Conservation (phyloP, 2,113 vertebrate genomes). For the Crypturellus undulatus region DNA sequence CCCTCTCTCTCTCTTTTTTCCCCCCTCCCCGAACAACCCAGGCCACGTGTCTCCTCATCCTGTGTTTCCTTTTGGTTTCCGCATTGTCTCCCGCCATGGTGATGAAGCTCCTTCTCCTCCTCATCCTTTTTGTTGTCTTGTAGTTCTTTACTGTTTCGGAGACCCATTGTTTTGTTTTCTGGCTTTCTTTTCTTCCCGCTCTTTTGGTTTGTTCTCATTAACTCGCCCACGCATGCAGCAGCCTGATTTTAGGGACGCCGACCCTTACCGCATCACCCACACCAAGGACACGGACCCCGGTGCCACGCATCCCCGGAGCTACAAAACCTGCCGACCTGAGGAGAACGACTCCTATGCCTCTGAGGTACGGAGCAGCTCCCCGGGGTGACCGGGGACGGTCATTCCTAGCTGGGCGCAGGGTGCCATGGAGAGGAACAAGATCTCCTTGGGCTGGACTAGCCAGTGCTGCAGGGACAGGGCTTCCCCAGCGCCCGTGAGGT, state of each 20-base stretch:
- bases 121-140: slow-evolving; percentile 93
- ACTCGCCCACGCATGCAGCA: slow-evolving; percentile 94
- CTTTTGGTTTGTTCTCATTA: slow-evolving; percentile 88
- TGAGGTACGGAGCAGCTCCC: slow-evolving; percentile 74
- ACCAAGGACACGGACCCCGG: slow-evolving; percentile 76
- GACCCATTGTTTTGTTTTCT: slow-evolving; percentile 80
- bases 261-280: slow-evolving; percentile 66
- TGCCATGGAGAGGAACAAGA: background rate
- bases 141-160: slow-evolving; percentile 82
- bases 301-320: slow-evolving; percentile 76
- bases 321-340: slow-evolving; percentile 79
- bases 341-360: slow-evolving; percentile 83
- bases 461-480: background rate
- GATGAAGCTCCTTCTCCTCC: slow-evolving; percentile 89
- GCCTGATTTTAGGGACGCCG: slow-evolving; percentile 90
- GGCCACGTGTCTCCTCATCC: slow-evolving; percentile 85
- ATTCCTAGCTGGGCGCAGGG: background rate
- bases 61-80: slow-evolving; percentile 88
- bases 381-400: background rate
- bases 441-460: background rate
- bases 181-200: slow-evolving; percentile 68
- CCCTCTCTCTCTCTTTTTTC: slow-evolving; percentile 73
- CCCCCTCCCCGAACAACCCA: slow-evolving; percentile 79
- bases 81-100: slow-evolving; percentile 85
- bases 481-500: background rate